Evolutionary conservation across 1,140 invertebrate genomes (phyloP), one percentile per base, ranked within the genome.

Genomic region (Pygmarrhopalites habei): DNA sequence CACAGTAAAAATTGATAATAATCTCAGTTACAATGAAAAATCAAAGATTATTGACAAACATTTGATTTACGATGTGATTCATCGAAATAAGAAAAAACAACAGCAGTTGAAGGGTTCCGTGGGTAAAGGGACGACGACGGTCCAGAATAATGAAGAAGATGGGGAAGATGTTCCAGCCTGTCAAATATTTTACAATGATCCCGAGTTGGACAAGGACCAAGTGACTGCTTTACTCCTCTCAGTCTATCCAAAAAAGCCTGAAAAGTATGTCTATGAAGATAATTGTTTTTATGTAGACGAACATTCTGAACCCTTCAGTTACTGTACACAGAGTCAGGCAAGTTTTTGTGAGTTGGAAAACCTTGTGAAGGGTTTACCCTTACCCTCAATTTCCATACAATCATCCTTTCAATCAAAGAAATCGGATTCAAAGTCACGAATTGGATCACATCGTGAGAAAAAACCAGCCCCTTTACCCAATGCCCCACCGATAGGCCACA

Each of bases 31-130:
- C 58, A 51, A 26, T 56, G 65, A 67, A 55, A 68, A 67, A 35
- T 71, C 66, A 32, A 43, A 59, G 28, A 52, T 68, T n/a, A 26
- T 71, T n/a, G 69, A 71, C 60, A 67, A 71, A 35, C 55, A 62
- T 46, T 43, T 71, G 4, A 66, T 71, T 19, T 39, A 65, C 29
- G 63, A 69, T 52, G 58, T 63, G 19, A 30, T 68, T 26, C 32
- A 65, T 0, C 39, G 41, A 4, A 49, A 61, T n/a, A 44, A 41
- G 19, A 43, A 53, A 10, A 62, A 19, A 15, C 28, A 44, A 39
- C 17, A 28, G 17, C n/a, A 49, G 29, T 32, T 15, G 2, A 26
- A 46, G 4, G n/a, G n/a, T n/a, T n/a, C n/a, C n/a, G n/a, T n/a
- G n/a, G n/a, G n/a, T n/a, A n/a, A n/a, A n/a, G n/a, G n/a, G n/a